Base-by-base conservation (phyloP, 1,140 invertebrate genomes). In the Megalopta genalis region DNA sequence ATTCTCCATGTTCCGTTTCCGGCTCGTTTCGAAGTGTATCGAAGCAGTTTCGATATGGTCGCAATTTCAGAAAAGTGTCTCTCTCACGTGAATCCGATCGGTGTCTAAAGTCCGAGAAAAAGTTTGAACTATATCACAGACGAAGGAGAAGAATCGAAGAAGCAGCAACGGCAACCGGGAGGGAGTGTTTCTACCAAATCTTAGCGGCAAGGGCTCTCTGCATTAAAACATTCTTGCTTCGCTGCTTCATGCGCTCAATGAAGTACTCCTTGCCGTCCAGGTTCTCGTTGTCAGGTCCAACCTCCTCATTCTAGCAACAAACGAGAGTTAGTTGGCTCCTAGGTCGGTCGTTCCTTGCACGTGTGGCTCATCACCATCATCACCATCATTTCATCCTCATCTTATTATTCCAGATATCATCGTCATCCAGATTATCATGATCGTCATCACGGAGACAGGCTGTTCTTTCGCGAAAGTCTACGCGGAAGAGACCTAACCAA, bases 221-320 rank as follows among this genome's bases (percentile, higher is more conserved):
- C 85, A 92, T 90, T 81, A 92, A 88, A 78, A 91, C 90, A 83
- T 86, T 90, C 84, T 92, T 91, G 87, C 90, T 91, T 86, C 90
- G 88, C 80, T 91, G 89, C 85, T 92, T 92, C 90, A 92, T 91
- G 75, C 91, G 90, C 66, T 91, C 90, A 89, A 92, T 91, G 87
- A 92, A 92, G 82, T 81, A 81, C 66, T 90, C 90, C 89, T 89
- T 90, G 73, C 87, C 89, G 37, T 90, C 90, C 81, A 85, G 86
- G 76, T 86, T 86, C 81, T 69, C 89, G 63, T 82, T 86, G 67
- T 65, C 85, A 72, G 86, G 71, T 71, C 69, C 80, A 71, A 84
- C 74, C 69, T 87, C 87, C 82, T 88, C 88, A 81, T 73, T 91
- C 90, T 91, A 86, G 83, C 81, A 91, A 91, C 90, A 91, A 91